These are phyloP conservation scores for Hyperoplus lanceolatus DNA, from an alignment of 2,797 vertebrate genomes.

Conservation along the genomic window DNA sequence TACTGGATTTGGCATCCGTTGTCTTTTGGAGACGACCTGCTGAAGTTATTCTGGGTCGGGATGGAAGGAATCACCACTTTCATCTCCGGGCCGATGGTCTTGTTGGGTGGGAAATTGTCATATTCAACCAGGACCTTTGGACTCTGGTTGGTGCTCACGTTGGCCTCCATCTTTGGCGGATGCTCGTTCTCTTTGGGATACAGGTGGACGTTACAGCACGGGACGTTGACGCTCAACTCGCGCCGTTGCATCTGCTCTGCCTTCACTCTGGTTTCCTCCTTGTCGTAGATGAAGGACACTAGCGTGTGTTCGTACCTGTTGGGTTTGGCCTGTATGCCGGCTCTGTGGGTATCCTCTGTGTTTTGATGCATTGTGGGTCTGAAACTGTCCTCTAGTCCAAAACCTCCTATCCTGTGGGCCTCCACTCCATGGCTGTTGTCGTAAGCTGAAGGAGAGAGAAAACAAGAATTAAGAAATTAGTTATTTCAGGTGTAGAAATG, in stretches of 20 bases:
- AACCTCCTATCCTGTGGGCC: constrained; percentile 60
- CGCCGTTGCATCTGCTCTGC: constrained; percentile 56
- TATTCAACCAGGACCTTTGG: constrained; percentile 82
- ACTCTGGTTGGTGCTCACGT: constrained; percentile 11
- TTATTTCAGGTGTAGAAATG: not conserved
- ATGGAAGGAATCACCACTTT: constrained; percentile 85
- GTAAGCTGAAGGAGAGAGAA: constrained; percentile 49
- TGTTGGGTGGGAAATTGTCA: constrained; percentile 87
- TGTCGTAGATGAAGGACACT: constrained; percentile 70
- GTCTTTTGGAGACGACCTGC: constrained; percentile 72
- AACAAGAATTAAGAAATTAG: not conserved
- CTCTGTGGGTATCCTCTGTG: constrained; percentile 57
- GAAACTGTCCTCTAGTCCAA: constrained; percentile 68
- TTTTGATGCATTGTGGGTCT: constrained; percentile 54
- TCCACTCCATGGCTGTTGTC: constrained; percentile 57
- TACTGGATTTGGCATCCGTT: constrained; percentile 64
- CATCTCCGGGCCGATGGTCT: constrained; percentile 85
- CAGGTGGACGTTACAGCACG: constrained; percentile 67
- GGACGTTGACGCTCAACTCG: constrained; percentile 63
- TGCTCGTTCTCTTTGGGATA: constrained; percentile 64
- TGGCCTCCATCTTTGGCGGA: constrained; percentile 34
- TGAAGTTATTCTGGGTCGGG: constrained; percentile 73
- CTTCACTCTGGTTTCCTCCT: constrained; percentile 49
- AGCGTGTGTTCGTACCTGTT: constrained; percentile 57
- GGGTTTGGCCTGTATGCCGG: constrained; percentile 46